Evolutionary conservation across 2,888 invertebrate genomes (phyloP).

Genomic region (Resseliella maxima): DNA sequence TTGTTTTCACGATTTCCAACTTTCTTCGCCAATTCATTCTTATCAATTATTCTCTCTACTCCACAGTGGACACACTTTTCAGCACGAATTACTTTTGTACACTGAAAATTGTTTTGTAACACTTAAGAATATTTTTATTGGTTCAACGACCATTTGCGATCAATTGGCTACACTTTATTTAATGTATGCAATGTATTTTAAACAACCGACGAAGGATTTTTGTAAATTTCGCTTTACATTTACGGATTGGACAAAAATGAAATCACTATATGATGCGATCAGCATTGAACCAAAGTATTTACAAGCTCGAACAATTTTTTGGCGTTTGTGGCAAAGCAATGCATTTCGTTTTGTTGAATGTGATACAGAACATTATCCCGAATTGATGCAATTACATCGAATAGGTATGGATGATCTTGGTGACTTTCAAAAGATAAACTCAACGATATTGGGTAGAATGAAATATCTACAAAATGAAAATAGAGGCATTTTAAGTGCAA

Average conservation of each 20-base stretch:
- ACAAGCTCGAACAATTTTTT: conserved; percentile 58
- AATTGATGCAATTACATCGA: background rate
- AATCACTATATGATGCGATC: conserved; percentile 57
- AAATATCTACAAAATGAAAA: background rate
- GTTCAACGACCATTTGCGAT: background rate
- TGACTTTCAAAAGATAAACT: conserved; percentile 50
- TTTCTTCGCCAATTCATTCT: background rate
- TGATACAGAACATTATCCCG: background rate
- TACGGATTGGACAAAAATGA: conserved; percentile 58
- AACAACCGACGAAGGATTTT: conserved; percentile 59
- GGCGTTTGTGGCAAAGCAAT: conserved; percentile 58
- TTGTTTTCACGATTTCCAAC: background rate
- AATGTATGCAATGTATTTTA: conserved; percentile 59
- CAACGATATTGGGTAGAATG: background rate
- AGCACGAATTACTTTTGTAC: conserved; percentile 57
- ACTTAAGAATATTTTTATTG: conserved; percentile 57
- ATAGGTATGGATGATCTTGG: background rate
- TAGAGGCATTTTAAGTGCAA: conserved; percentile 49
- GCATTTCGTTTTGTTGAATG: conserved; percentile 58
- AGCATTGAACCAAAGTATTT: conserved; percentile 37
- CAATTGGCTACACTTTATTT: conserved; percentile 58
- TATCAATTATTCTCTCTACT: background rate
- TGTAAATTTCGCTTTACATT: conserved; percentile 58
- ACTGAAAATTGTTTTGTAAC: conserved; percentile 57
- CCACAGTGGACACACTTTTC: conserved; percentile 39